Base-by-base conservation (phyloP, 2,797 vertebrate species). In the Silurus aristotelis region DNA sequence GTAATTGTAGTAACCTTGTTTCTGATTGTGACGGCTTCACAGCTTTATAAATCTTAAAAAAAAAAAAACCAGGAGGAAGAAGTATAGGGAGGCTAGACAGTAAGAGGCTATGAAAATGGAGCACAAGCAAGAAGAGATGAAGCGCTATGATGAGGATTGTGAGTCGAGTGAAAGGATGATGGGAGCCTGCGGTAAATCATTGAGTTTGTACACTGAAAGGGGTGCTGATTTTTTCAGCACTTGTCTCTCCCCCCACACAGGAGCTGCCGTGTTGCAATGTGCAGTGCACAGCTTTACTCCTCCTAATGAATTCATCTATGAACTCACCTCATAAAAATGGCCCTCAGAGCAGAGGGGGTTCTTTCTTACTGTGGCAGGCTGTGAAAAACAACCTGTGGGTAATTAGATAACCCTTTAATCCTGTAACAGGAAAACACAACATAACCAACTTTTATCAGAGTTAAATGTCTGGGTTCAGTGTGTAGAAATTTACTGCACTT, bases 241-340 rank as follows among this genome's bases (percentile, higher is more conserved):
- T 56, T 85, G 84, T 87, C 43, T 66, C 84, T 91, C 83, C 89
- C 60, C 68, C 83, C 70, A 63, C 71, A 75, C 31, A 88, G 67
- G 83, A 87, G 66, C 85, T 84, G 86, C 48, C 38, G 2, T 82
- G 87, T 87, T 85, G 79, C 86, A 89, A 87, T 89, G 48, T 85
- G 79, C 86, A 89, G 88, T 89, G 48, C 83, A 73, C 70, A 82
- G 85, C 84, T 84, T 89, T 27, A 71, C 70, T 68, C 73, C 70
- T 82, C 17, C 66, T 88, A 85, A 87, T 86, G 85, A 93, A 89
- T 86, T 76, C 79, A 82, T 88, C 83, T 72, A 90, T 91, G 89
- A 93, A 91, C 90, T 93, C 91, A 90, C 83, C 84, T 84, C 83
- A 71, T 60, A 90, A 81, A 86, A 85, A 90, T 78, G 63, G 85